These are phyloP conservation scores for Dendrophyllia cribrosa DNA, from an alignment of 64 coral and sea anemone species.

Conservation along the genomic window DNA sequence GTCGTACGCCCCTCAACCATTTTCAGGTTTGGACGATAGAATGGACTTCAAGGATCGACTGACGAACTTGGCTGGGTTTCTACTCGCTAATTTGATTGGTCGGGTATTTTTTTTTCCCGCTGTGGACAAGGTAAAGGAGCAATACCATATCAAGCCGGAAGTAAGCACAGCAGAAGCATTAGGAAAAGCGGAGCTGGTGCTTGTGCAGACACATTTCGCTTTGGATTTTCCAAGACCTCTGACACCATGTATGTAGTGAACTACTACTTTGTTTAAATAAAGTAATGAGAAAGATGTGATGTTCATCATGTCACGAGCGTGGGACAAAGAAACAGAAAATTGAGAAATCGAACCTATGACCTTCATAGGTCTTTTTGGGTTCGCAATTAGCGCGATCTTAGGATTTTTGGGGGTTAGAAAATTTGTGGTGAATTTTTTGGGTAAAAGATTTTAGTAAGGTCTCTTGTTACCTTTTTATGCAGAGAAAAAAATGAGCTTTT, in stretches of 20 bases:
- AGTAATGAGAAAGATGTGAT: no score
- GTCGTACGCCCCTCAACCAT: conserved; percentile 41
- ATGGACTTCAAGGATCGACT: conserved; percentile 57
- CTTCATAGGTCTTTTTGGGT: no score
- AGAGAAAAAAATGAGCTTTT: no score
- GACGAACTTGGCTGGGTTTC: conserved; percentile 29
- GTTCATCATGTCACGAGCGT: no score
- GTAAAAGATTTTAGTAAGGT: no score
- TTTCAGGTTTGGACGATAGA: neutral
- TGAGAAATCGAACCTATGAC: no score
- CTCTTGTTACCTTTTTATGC: no score
- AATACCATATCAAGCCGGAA: conserved; percentile 60
- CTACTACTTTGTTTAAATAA: no score
- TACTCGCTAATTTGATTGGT: neutral
- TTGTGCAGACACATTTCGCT: conserved; percentile 29
- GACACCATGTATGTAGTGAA: conserved; percentile 18
- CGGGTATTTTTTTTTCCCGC: neutral
- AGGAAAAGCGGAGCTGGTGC: conserved; percentile 51
- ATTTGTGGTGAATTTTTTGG: no score
- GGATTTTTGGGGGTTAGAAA: no score
- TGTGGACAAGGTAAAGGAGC: conserved; percentile 27
- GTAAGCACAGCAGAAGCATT: conserved; percentile 24
- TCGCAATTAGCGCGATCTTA: no score
- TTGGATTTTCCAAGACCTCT: conserved; percentile 47
- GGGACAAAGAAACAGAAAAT: no score